A percentile compares a stretch with the other conserved stretches of the same genome.
These are phyloP conservation scores for Sebastes alutus DNA, from an alignment of 2,797 vertebrate genomes.

Conservation along the genomic window DNA sequence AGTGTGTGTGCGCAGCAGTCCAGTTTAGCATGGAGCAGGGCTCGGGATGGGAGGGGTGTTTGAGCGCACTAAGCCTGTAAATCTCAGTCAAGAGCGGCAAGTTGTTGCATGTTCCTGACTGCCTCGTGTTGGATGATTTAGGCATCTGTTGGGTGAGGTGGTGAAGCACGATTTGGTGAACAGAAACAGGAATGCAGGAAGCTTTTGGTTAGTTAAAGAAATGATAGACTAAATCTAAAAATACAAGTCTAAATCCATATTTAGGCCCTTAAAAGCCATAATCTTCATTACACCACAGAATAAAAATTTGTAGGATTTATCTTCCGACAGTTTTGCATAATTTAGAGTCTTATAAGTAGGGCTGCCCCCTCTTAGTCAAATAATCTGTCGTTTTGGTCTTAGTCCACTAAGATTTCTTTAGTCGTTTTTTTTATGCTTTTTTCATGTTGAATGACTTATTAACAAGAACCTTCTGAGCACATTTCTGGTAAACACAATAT, in stretches of 20 bases:
- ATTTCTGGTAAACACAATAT: too few species aligned
- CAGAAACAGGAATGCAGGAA: background rate
- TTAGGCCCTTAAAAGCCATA: background rate
- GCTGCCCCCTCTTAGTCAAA: too few species aligned
- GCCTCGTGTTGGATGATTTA: background rate
- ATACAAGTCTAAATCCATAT: background rate
- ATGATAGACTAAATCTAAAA: background rate
- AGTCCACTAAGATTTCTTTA: too few species aligned
- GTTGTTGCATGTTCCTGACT: constrained; percentile 19
- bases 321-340: background rate
- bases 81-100: constrained; percentile 6
- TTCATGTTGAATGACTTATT: too few species aligned
- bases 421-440: too few species aligned
- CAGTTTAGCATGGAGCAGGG: background rate
- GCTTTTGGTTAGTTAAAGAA: background rate
- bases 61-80: background rate
- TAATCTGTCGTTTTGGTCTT: too few species aligned
- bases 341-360: background rate
- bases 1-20: background rate
- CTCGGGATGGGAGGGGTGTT: background rate
- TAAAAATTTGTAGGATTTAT: background rate
- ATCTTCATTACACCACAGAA: background rate
- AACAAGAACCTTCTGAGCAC: too few species aligned
- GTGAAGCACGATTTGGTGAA: background rate
- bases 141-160: background rate